Evolutionary conservation across 2,113 vertebrate species (phyloP), one percentile per base, ranked within the genome.

Genomic region (Lagenorhynchus albirostris): DNA sequence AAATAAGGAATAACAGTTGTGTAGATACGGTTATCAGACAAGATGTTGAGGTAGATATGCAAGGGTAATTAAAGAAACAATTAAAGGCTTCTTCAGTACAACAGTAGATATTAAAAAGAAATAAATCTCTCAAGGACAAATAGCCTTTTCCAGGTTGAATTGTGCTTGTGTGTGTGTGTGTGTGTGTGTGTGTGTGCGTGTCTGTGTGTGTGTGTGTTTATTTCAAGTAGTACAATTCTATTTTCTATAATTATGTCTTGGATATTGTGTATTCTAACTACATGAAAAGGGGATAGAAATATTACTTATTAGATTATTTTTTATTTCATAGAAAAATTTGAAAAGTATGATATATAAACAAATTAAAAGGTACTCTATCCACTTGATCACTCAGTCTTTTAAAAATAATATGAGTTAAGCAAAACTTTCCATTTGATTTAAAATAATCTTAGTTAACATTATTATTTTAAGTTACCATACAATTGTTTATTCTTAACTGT

Each of bases 51-150:
- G 86, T 25, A 95, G 95, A 96, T 33, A 88, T 85, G 76, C 25
- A 71, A 55, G 2, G n/a, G 94, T 97, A 77, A 94, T 98, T 98
- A 98, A 97, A 94, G 84, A 91, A 97, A 97, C 58, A 98, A 97
- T 96, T 90, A 98, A 74, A 91, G 71, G 21, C 38, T 89, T 81
- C 77, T 68, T 89, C 50, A 55, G 38, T 94, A 98, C 96, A 98
- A 95, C 2, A 36, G 31, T n/a, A 67, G n/a, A 96, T 97, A 90
- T 86, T 90, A 95, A 97, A 97, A 96, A 96, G 84, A 96, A 95
- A 95, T 83, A 77, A 95, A 95, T 97, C 95, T 81, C 38, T 82
- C 47, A 18, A 76, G 82, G 31, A 82, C 58, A 95, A 91, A 81
- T 23, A 80, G 33, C 5, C 14, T 92, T 96, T 96, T 97, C 74